These are phyloP conservation scores for Nymphalis c-album DNA, from an alignment of 2,888 invertebrate species.

Conservation along the genomic window DNA sequence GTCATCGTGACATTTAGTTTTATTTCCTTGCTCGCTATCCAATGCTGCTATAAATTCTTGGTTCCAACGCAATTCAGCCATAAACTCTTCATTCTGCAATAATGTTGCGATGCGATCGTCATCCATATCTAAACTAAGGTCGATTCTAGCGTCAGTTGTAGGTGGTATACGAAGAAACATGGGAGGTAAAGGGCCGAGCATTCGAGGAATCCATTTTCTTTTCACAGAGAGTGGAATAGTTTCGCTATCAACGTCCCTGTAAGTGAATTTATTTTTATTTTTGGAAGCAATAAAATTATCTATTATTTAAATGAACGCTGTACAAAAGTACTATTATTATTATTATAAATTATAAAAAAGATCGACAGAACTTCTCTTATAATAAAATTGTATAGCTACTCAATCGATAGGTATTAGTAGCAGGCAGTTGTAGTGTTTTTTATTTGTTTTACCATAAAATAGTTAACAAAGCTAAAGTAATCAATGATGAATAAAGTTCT, in stretches of 20 bases:
- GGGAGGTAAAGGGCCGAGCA: conserved; percentile 89
- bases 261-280: conserved; percentile 37
- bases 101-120: conserved; percentile 93
- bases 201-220: conserved; percentile 88
- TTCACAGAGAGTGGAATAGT: conserved; percentile 69
- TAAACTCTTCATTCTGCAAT: conserved; percentile 94
- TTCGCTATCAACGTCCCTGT: conserved; percentile 70
- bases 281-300: too few relatives aligned
- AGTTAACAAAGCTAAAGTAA: too few relatives aligned
- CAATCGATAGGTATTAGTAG: too few relatives aligned
- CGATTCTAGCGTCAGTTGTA: conserved; percentile 72
- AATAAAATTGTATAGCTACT: too few relatives aligned
- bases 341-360: too few relatives aligned
- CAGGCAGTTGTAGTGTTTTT: too few relatives aligned
- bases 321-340: too few relatives aligned
- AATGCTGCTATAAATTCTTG: conserved; percentile 92
- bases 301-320: too few relatives aligned
- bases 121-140: conserved; percentile 84
- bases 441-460: too few relatives aligned
- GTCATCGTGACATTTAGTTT: conserved; percentile 79
- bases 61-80: conserved; percentile 91
- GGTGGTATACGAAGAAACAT: conserved; percentile 87
- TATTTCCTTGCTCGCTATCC: conserved; percentile 85
- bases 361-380: too few relatives aligned
- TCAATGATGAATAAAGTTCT: too few relatives aligned